These are phyloP conservation scores for Sebastes schlegelii DNA, from an alignment of 2,113 vertebrate species.

Conservation along the genomic window DNA sequence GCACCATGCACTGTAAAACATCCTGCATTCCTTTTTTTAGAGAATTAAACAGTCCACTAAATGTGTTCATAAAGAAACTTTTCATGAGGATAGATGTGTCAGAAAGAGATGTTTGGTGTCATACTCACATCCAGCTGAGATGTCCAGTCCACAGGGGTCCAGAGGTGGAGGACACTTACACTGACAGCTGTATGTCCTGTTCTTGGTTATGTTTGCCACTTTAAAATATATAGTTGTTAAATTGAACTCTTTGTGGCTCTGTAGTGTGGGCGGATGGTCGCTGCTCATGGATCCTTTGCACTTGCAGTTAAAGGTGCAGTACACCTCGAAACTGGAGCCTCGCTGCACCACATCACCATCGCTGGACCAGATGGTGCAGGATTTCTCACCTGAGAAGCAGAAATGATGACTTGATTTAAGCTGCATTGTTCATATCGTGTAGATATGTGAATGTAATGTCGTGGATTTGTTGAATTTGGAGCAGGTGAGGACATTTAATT, in stretches of 20 bases:
- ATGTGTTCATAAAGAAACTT: not conserved
- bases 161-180: conserved; percentile 8
- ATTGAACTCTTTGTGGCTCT: conserved; percentile 27
- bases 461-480: not conserved
- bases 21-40: not conserved
- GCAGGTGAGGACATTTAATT: not conserved
- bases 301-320: conserved; percentile 73
- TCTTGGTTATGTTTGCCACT: conserved; percentile 65
- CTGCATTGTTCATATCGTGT: not conserved
- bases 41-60: not conserved
- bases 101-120: not conserved
- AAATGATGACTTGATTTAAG: not conserved
- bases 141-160: conserved; percentile 82
- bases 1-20: not conserved
- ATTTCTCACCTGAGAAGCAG: conserved; percentile 45
- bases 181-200: conserved; percentile 73
- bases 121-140: conserved; percentile 81
- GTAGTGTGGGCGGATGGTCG: not conserved
- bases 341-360: conserved; percentile 61
- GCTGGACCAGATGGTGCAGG: conserved; percentile 73
- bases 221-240: conserved; percentile 58
- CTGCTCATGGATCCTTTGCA: conserved; percentile 44
- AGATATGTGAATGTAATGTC: not conserved
- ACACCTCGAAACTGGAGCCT: conserved; percentile 72
- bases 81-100: not conserved